Base-by-base conservation (phyloP, 2,797 vertebrate species). In the Numenius phaeopus region DNA sequence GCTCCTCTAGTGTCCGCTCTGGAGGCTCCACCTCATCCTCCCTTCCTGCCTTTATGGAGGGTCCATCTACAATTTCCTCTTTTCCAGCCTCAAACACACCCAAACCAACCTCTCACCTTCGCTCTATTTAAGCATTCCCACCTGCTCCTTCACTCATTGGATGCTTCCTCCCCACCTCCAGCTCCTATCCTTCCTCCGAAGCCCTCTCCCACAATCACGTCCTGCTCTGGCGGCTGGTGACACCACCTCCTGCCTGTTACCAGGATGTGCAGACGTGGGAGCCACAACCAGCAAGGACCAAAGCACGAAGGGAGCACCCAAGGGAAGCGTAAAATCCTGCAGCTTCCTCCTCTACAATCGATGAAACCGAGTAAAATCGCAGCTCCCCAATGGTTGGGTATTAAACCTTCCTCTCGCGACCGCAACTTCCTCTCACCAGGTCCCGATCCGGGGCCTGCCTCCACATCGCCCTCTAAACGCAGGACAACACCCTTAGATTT, bases 141-240 rank as follows among this genome's bases (percentile, higher is more conserved):
- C 87, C 80, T 85, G 94, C 79, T 82, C 84, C 70, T 4, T 54
- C 87, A 17, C 73, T 90, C 93, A 96, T 82, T 95, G 90, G 80
- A 89, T 58, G 90, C 34, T 47, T 66, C 47, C 57, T 85, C n/a
- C 66, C 72, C 69, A 85, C 80, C 76, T 91, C 90, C 79, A 80
- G 71, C 67, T n/a, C 71, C 55, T 62, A 21, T 3, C 86, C 71
- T 83, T 91, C 58, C 88, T 86, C 65, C 57, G 21, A 40, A 92
- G 70, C 54, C 52, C 77, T 82, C 62, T 85, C 83, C 46, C 64
- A 18, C 32, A 9, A 2, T 23, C 39, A 2, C 5, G 0, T 58
- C 85, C 88, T 4, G 2, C 54, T 52, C 44, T 69, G 18, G 91
- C 5, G 1, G 34, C 50, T 49, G 62, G 57, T 24, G 52, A 82